A percentile compares a stretch with the other conserved stretches of the same genome.
phyloP scores from a whole-genome alignment of 2,888 invertebrate species.

The Incurvaria masculella region DNA sequence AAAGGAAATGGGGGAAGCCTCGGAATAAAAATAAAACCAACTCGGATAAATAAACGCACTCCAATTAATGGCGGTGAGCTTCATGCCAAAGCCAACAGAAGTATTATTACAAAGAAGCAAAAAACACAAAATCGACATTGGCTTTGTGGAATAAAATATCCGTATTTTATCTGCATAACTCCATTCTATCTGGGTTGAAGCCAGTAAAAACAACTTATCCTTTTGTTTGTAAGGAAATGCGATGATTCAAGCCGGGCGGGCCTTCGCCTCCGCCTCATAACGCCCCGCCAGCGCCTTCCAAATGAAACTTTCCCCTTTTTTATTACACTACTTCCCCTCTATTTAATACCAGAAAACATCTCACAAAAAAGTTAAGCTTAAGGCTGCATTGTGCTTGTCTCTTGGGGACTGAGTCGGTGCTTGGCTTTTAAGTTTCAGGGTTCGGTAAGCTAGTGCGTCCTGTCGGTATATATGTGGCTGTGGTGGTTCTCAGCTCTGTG shows the following conservation, averaged over 20 bases:
- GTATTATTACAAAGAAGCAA: constrained; percentile 10
- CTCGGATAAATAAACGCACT: constrained; percentile 7
- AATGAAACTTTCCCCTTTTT: constrained; percentile 10
- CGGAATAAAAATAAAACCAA: constrained; percentile 1
- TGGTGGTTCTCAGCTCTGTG: too few species aligned
- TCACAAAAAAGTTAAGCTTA: constrained; percentile 6
- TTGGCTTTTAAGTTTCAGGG: too few species aligned
- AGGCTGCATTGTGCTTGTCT: constrained; percentile 5
- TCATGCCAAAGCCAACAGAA: constrained; percentile 12
- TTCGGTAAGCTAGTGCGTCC: too few species aligned
- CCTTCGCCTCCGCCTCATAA: constrained; percentile 2
- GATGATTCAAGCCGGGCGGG: constrained; percentile 4
- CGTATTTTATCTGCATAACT: constrained; percentile 22
- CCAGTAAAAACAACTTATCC: constrained; percentile 7
- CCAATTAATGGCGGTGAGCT: constrained; percentile 7
- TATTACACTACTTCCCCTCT: constrained; percentile 10
- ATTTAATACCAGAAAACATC: constrained; percentile 9
- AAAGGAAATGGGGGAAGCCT: neutral
- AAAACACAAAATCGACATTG: constrained; percentile 20
- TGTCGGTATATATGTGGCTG: too few species aligned
- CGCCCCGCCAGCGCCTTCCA: neutral
- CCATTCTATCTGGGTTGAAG: constrained; percentile 1
- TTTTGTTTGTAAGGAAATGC: constrained; percentile 7
- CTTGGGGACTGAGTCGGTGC: too few species aligned
- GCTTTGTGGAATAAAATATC: constrained; percentile 24